Conservation (phyloP, 2,888 invertebrate genomes). For the Polydrusus cervinus region DNA sequence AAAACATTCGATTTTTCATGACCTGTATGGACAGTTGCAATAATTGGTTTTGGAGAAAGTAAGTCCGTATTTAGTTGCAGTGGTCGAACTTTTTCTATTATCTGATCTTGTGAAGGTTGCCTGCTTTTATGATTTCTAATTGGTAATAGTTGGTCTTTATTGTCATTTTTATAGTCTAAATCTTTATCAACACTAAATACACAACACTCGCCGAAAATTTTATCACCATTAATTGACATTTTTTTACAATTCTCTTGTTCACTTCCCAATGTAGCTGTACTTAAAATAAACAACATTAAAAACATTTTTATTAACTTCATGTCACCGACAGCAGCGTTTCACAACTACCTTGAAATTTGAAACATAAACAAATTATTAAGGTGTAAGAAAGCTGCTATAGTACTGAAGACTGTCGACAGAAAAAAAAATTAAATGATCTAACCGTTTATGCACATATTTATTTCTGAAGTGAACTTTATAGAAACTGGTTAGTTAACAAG, state of each 20-base stretch:
- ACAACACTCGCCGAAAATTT: conserved; percentile 35
- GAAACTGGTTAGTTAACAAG: conserved; percentile 16
- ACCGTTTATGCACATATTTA: conserved; percentile 12
- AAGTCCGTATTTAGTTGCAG: background rate
- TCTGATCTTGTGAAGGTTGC: background rate
- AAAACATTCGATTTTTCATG: conserved; percentile 1
- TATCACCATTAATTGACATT: conserved; percentile 24
- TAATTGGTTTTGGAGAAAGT: background rate
- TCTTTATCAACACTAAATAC: conserved; percentile 8
- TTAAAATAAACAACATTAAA: background rate
- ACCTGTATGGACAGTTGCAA: background rate
- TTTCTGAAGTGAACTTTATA: background rate
- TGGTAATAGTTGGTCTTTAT: background rate
- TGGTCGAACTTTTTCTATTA: background rate
- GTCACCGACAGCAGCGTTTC: conserved; percentile 2
- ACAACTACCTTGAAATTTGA: conserved; percentile 15
- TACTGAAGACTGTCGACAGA: background rate
- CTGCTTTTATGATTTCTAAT: background rate
- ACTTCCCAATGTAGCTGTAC: background rate
- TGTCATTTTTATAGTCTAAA: background rate
- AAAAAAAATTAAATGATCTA: background rate
- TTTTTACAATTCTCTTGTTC: conserved; percentile 18
- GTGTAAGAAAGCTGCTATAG: background rate
- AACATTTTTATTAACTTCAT: conserved; percentile 10
- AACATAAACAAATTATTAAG: conserved; percentile 1